A percentile compares a stretch with the other conserved stretches of the same genome.
phyloP scores from a whole-genome alignment of 2,797 vertebrate genomes.

The Chloroceryle inda region DNA sequence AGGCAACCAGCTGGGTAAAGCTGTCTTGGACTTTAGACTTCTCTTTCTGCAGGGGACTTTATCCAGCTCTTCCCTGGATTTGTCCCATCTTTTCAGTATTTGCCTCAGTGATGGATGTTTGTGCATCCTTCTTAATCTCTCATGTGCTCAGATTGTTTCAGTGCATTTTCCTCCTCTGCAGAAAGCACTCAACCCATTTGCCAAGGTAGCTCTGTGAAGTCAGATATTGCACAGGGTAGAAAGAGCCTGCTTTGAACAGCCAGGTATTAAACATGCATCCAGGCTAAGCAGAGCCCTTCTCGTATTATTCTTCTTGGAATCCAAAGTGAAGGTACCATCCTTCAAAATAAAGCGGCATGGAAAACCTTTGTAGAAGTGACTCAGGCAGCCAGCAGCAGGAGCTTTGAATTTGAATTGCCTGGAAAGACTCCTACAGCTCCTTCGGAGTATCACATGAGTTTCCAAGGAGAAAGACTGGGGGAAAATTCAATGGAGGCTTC shows the following conservation, averaged over 20 bases:
- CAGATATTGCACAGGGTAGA: background rate
- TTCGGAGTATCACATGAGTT: background rate
- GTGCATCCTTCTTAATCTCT: background rate
- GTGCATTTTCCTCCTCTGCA: background rate
- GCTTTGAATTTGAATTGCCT: slow-evolving; percentile 26
- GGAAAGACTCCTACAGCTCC: slow-evolving; percentile 2
- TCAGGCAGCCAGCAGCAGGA: slow-evolving; percentile 15
- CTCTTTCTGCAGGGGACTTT: background rate
- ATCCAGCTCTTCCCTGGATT: background rate
- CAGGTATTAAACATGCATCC: background rate
- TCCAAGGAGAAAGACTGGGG: background rate
- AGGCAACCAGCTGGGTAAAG: background rate
- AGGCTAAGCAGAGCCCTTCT: background rate
- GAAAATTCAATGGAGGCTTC: background rate
- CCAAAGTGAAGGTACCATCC: background rate
- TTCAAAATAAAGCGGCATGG: background rate
- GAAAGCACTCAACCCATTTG: background rate
- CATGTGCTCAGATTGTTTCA: background rate
- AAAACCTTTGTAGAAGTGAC: slow-evolving; percentile 23
- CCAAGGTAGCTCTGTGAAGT: background rate
- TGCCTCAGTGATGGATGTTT: background rate
- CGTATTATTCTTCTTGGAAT: background rate
- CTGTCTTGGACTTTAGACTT: background rate
- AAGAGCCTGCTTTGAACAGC: background rate
- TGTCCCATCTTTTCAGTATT: background rate